Evolutionary conservation across 1,140 invertebrate species (phyloP), one percentile per base, ranked within the genome.

Genomic region (Penaeus chinensis): DNA sequence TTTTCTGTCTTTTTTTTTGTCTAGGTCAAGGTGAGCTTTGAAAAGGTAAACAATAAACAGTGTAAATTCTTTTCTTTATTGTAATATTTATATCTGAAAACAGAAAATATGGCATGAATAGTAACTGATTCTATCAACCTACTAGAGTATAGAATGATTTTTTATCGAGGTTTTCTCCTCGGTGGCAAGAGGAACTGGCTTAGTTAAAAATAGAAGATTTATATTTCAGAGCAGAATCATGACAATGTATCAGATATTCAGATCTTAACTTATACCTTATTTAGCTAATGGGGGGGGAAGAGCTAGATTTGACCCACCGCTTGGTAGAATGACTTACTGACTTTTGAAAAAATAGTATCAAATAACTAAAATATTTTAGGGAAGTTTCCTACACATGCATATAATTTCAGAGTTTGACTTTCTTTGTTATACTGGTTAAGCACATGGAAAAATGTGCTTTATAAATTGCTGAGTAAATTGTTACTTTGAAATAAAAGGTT

Each of bases 171-270:
- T 77, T 77, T 77, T 27, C 74, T 77, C 74, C 74, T 77, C 74
- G 74, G 60, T 87, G 86, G 81, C 81, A 71, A 47, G 85, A 88
- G 80, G 69, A 47, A 69, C 80, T 62, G 37, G 8, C 13, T 71
- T 84, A 37, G 65, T 32, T 74, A 27, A 85, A 71, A 76, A 76
- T 85, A 11, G 24, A 22, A 61, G 18, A 54, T 82, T 5, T 82
- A 82, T 77, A 37, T 32, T 63, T 42, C 24, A 32, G 32, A 54
- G 24, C 1, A 20, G 32, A 22, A 83, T 84, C 32, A 24, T 24
- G 54, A 65, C 74, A 85, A 13, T 54, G 10, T 54, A 54, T 54
- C 54, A 54, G 5, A 78, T n/a, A 5, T 22, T 27, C 24, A n/a
- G n/a, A 13, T n/a, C 22, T 32, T 19, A 27, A 83, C 47, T 42